Evolutionary conservation across 2,888 invertebrate species (phyloP).

Genomic region (Ornithoptera priamus): DNA sequence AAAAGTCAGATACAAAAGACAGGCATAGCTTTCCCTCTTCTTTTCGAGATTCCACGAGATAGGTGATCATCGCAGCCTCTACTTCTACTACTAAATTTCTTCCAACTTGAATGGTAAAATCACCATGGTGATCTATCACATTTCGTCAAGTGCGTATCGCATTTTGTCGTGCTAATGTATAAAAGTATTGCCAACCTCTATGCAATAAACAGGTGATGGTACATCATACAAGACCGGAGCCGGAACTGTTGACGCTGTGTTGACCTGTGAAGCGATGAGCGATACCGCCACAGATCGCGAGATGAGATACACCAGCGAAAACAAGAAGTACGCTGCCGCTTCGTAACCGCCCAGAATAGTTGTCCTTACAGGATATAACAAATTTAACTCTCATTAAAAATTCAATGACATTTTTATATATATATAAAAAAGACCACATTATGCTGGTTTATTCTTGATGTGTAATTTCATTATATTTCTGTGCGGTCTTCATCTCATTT

Average conservation of each 20-base stretch:
- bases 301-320: conserved; percentile 83
- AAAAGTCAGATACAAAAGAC: too few species aligned
- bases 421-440: too few species aligned
- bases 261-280: conserved; percentile 80
- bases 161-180: not conserved
- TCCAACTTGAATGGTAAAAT: too few species aligned
- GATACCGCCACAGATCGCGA: conserved; percentile 82
- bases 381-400: not conserved
- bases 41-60: too few species aligned
- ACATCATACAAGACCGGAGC: conserved; percentile 82
- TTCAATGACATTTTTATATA: too few species aligned
- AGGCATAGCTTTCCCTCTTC: too few species aligned
- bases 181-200: conserved; percentile 74
- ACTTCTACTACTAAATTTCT: too few species aligned
- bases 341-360: conserved; percentile 75
- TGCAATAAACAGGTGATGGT: conserved; percentile 81
- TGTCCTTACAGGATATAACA: conserved; percentile 37
- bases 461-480: too few species aligned
- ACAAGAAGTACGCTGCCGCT: conserved; percentile 82
- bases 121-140: too few species aligned
- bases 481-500: too few species aligned
- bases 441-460: too few species aligned
- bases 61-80: too few species aligned
- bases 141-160: not conserved
- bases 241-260: conserved; percentile 79